These are phyloP conservation scores for Chaetophractus vellerosus DNA, from an alignment of 2,797 vertebrate genomes.

Conservation along the genomic window DNA sequence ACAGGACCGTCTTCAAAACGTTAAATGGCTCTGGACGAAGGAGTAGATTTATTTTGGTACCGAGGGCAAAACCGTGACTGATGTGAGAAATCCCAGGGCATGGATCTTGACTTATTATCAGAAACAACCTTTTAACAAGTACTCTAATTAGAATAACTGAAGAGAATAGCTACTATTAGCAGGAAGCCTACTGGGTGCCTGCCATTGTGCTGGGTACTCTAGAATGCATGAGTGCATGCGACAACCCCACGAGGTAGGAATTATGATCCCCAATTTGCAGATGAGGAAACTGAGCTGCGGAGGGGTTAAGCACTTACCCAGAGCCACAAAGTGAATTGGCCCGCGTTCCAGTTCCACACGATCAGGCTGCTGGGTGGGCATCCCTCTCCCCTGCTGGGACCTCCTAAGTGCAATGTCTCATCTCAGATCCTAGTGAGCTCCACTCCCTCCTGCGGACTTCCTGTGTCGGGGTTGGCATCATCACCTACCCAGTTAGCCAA, in stretches of 20 bases:
- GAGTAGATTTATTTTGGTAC: neutral
- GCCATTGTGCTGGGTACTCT: neutral
- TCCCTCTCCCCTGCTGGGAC: neutral
- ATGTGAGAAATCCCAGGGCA: conserved; percentile 23
- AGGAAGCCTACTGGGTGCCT: neutral
- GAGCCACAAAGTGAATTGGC: neutral
- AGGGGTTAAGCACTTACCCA: conserved; percentile 15
- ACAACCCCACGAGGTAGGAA: neutral
- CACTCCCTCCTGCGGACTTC: neutral
- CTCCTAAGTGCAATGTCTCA: neutral
- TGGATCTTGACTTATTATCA: neutral
- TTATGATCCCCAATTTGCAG: neutral
- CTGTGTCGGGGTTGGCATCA: neutral
- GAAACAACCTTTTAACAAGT: neutral
- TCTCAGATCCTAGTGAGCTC: neutral
- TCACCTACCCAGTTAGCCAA: neutral
- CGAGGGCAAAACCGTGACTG: neutral
- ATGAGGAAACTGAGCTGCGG: conserved; percentile 58
- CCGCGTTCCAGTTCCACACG: neutral
- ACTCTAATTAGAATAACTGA: neutral
- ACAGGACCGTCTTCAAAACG: neutral
- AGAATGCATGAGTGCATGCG: neutral
- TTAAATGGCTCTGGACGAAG: neutral
- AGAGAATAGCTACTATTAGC: neutral
- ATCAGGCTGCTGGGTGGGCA: neutral